phyloP scores from a whole-genome alignment of 2,113 vertebrate genomes.

The Oryctolagus cuniculus region mOryCun1.1 NC_091434.1:22087501-22088000 shows the following conservation, averaged over 20 bases:
- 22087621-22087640: neutral
- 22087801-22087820: neutral
- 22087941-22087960: neutral
- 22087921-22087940: neutral
- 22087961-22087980: neutral
- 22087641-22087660: neutral
- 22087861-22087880: neutral
- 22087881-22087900: neutral
- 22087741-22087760: neutral
- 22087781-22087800: neutral
- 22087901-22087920: neutral
- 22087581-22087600: neutral
- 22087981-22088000: neutral
- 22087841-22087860: neutral
- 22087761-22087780: neutral
- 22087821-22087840: neutral
- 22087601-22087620: neutral
- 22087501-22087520: neutral
- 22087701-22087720: neutral
- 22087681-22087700: neutral
- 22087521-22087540: neutral
- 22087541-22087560: slow-evolving; percentile 1
- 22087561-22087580: neutral
- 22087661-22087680: neutral
- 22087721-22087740: neutral